These are phyloP conservation scores for Branchipolynoe longqiensis DNA, from an alignment of 2,888 invertebrate species.

Conservation along the genomic window DNA sequence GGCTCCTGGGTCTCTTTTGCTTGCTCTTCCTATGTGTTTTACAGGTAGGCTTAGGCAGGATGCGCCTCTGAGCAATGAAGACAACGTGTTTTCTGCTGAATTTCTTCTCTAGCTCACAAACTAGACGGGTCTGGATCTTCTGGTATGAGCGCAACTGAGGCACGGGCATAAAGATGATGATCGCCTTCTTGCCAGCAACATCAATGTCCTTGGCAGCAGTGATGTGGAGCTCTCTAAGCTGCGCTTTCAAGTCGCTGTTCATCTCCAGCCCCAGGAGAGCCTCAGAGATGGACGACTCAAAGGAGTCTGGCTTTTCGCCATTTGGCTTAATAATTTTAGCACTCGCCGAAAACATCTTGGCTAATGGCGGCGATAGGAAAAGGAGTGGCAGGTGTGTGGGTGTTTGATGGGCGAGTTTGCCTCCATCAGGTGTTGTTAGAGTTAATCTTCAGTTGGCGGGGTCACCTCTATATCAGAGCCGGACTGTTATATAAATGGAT, in stretches of 20 bases:
- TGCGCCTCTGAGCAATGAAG: constrained; percentile 97
- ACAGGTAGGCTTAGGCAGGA: constrained; percentile 97
- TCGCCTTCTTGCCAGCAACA: constrained; percentile 94
- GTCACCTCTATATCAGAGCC: too few relatives aligned
- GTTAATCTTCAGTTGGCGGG: too few relatives aligned
- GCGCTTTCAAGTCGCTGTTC: constrained; percentile 97
- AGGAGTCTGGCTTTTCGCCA: constrained; percentile 94
- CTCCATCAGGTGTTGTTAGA: too few relatives aligned
- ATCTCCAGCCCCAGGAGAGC: constrained; percentile 97
- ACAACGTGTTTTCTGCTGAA: constrained; percentile 99
- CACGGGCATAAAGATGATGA: constrained; percentile 99
- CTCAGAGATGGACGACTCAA: constrained; percentile 93
- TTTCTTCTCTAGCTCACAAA: constrained; percentile 99
- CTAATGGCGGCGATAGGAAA: constrained; percentile 63
- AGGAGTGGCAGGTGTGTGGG: constrained; percentile 41
- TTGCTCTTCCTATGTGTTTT: constrained; percentile 91
- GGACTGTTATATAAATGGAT: too few relatives aligned
- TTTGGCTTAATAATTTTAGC: constrained; percentile 84
- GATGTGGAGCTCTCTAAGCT: constrained; percentile 96
- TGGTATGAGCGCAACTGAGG: constrained; percentile 98
- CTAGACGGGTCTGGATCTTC: constrained; percentile 97
- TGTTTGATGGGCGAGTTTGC: neutral
- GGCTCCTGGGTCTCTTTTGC: constrained; percentile 89
- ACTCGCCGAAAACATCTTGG: constrained; percentile 80
- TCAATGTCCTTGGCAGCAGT: constrained; percentile 96